Evolutionary conservation across 2,113 vertebrate species (phyloP).

Genomic region (Alosa alosa): DNA sequence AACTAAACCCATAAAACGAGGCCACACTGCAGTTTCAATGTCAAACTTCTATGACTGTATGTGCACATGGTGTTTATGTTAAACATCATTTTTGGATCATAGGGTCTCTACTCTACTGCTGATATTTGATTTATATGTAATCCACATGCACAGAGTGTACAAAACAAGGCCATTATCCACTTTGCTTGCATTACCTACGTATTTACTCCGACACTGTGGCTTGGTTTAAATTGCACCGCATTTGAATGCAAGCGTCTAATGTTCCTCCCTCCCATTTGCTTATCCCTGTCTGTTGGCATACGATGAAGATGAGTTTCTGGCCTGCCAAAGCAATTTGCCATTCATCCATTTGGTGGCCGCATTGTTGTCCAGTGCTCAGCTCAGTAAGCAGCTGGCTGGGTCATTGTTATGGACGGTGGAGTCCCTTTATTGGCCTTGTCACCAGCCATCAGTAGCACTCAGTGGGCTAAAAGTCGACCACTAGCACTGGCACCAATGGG

Average conservation of each 20-base stretch:
- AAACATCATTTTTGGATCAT: background rate
- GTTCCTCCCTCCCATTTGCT: background rate
- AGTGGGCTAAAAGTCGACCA: background rate
- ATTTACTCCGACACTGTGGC: background rate
- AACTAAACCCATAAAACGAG: background rate
- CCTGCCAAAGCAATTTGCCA: slow-evolving; percentile 14
- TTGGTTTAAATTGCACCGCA: background rate
- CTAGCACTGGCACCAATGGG: background rate
- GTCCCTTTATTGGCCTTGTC: background rate
- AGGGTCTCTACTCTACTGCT: background rate
- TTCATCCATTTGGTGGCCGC: background rate
- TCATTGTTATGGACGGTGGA: background rate
- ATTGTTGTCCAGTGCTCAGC: background rate
- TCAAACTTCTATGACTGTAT: background rate
- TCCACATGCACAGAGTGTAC: background rate
- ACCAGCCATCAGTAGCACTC: background rate
- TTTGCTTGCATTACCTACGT: background rate
- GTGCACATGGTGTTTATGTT: background rate
- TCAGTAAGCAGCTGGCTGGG: slow-evolving; percentile 5
- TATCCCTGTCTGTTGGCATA: background rate
- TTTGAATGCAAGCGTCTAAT: background rate
- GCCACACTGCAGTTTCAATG: background rate
- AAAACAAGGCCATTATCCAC: background rate
- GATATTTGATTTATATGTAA: background rate
- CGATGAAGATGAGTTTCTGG: background rate